phyloP scores from a whole-genome alignment of 2,888 invertebrate genomes.

The Acleris laterana region DNA sequence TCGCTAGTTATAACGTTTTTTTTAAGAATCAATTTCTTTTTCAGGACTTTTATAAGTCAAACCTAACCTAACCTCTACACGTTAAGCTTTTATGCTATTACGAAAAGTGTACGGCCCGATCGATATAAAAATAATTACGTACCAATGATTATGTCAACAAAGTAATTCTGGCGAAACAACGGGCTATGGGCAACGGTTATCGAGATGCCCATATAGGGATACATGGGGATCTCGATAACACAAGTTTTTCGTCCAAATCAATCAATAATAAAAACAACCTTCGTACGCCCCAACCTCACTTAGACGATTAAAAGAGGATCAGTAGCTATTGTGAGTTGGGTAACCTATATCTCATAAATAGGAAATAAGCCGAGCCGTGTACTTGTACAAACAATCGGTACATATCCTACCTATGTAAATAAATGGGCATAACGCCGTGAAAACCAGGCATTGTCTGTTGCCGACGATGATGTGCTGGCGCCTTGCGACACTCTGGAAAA shows the following conservation, averaged over 20 bases:
- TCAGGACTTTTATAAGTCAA: too few species aligned
- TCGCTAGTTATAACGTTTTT: too few species aligned
- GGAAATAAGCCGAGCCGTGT: slow-evolving; percentile 8
- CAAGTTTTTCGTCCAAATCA: not conserved
- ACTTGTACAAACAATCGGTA: slow-evolving; percentile 2
- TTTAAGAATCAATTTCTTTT: too few species aligned
- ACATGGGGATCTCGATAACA: not conserved
- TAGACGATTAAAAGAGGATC: slow-evolving; percentile 19
- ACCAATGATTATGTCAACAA: too few species aligned
- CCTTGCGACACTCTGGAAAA: slow-evolving; percentile 39
- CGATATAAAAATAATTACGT: too few species aligned
- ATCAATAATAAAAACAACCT: not conserved
- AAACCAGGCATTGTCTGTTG: slow-evolving; percentile 11
- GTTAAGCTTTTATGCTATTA: too few species aligned
- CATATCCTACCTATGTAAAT: not conserved
- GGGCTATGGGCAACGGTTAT: too few species aligned
- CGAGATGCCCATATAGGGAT: too few species aligned
- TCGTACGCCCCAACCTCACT: slow-evolving; percentile 1
- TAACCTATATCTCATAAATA: slow-evolving; percentile 29
- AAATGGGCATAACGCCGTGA: slow-evolving; percentile 6
- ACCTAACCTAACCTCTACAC: too few species aligned
- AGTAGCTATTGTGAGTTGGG: slow-evolving; percentile 10
- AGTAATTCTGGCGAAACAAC: too few species aligned
- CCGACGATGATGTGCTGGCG: slow-evolving; percentile 33
- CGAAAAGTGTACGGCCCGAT: too few species aligned